Percentiles rank a stretch among this genome's conserved stretches.
Conservation (phyloP, 2,888 invertebrate species). For the Patella ulyssiponensis region DNA sequence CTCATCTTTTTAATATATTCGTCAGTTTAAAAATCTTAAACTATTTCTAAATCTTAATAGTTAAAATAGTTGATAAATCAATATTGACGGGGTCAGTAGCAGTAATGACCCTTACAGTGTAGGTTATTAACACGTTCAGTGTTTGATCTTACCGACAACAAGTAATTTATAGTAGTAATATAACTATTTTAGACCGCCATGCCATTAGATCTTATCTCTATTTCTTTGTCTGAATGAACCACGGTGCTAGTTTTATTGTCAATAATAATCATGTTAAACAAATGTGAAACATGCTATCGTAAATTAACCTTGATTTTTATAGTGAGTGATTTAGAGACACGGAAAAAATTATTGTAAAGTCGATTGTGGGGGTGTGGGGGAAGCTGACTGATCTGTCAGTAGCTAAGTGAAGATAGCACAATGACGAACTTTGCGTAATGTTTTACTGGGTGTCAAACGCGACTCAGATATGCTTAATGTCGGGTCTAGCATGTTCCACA, state of each 20-base stretch:
- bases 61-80: no score
- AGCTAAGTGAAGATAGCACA: no score
- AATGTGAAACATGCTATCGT: not conserved
- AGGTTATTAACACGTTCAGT: not conserved
- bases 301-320: not conserved
- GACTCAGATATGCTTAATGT: no score
- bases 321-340: not conserved
- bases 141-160: not conserved
- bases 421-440: no score
- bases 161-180: not conserved
- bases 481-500: no score
- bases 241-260: not conserved
- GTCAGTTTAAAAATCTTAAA: no score
- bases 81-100: no score
- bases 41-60: not conserved
- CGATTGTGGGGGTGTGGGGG: no score
- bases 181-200: not conserved
- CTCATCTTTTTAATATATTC: no score
- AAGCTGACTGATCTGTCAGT: no score
- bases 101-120: not conserved
- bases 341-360: not conserved
- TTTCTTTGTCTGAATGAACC: not conserved
- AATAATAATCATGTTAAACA: not conserved
- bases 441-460: no score
- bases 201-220: not conserved